Percentiles rank a stretch among this genome's conserved stretches.
phyloP scores from a whole-genome alignment of 2,888 invertebrate genomes.

The Xestia c-nigrum region DNA sequence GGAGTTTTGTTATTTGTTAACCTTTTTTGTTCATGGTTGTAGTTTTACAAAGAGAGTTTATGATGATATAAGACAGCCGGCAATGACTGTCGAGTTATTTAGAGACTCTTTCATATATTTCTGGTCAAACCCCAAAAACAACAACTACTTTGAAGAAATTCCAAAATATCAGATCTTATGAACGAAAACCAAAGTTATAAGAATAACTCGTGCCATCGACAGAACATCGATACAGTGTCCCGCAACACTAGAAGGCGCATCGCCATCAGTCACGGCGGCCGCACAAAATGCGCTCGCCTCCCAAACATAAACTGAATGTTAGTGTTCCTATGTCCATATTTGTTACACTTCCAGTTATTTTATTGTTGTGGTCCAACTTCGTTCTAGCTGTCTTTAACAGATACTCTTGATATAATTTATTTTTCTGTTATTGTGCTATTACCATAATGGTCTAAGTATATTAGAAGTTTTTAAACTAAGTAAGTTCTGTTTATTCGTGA shows the following conservation, averaged over 20 bases:
- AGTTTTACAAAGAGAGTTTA: no score
- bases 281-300: constrained; percentile 54
- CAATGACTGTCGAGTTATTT: not conserved
- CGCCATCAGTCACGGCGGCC: constrained; percentile 51
- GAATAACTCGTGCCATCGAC: constrained; percentile 25
- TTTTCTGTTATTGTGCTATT: not conserved
- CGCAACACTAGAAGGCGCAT: constrained; percentile 49
- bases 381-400: constrained; percentile 44
- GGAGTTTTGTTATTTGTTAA: not conserved
- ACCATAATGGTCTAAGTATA: not conserved
- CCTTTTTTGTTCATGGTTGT: not conserved
- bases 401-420: constrained; percentile 14
- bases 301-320: constrained; percentile 57
- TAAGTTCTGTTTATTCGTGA: no score
- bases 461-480: no score
- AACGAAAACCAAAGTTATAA: not conserved
- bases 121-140: no score
- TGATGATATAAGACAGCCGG: not conserved
- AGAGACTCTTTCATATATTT: not conserved
- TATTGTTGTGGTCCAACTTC: constrained; percentile 29
- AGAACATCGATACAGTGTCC: constrained; percentile 31
- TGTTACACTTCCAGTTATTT: constrained; percentile 50
- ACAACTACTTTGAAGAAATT: not conserved
- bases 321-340: constrained; percentile 53
- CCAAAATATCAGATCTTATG: not conserved